Evolutionary conservation across 2,113 vertebrate genomes (phyloP).

Genomic region (Tetrao urogallus): DNA sequence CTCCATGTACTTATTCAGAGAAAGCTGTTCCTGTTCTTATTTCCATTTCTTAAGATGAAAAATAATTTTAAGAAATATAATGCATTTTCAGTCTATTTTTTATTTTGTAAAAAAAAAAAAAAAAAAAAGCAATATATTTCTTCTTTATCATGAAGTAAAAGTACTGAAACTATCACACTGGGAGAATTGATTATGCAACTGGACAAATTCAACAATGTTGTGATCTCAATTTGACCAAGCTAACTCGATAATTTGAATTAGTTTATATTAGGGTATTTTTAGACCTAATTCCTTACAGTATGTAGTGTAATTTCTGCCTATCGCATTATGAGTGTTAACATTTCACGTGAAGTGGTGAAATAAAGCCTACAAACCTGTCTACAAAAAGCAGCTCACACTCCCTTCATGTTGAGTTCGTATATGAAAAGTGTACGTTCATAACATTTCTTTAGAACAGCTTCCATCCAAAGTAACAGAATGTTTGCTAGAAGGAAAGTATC

Average conservation of each 20-base stretch:
- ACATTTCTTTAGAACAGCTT: not conserved
- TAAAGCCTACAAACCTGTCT: not conserved
- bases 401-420: not conserved
- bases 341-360: not conserved
- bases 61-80: not conserved
- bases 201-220: not conserved
- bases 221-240: not conserved
- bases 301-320: not conserved
- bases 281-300: not conserved
- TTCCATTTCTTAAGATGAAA: not conserved
- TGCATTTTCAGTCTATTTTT: not conserved
- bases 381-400: not conserved
- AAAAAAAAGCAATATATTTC: not conserved
- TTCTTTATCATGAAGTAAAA: not conserved
- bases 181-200: not conserved
- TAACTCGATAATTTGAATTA: not conserved
- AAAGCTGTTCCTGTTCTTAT: not conserved
- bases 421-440: not conserved
- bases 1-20: not conserved
- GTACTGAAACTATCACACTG: not conserved
- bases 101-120: not conserved
- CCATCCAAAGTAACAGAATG: not conserved
- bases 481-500: not conserved
- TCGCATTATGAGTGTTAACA: not conserved
- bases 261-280: not conserved